Evolutionary conservation across 2,888 invertebrate genomes (phyloP).

Genomic region (Ypsolopha sequella): DNA sequence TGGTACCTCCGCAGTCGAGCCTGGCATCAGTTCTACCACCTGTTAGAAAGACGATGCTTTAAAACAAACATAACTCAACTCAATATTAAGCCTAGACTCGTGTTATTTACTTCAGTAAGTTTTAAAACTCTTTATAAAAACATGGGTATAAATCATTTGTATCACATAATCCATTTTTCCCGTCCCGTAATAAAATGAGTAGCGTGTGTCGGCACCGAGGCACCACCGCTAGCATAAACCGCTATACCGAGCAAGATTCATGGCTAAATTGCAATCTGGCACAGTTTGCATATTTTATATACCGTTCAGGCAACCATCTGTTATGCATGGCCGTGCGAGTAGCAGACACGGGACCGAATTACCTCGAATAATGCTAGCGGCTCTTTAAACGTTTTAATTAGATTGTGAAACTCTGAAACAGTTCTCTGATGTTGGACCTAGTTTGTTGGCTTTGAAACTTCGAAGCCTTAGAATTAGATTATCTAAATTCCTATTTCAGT

Average conservation of each 20-base stretch:
- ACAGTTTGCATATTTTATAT: slow-evolving; percentile 51
- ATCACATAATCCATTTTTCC: not conserved
- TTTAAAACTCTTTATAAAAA: no score
- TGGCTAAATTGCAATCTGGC: slow-evolving; percentile 34
- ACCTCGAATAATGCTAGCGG: not conserved
- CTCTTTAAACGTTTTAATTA: not conserved
- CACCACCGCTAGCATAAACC: no score
- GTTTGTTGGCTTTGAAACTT: no score
- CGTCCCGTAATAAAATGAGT: not conserved
- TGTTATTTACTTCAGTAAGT: no score
- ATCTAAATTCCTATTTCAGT: no score
- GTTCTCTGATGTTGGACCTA: not conserved
- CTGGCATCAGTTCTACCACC: no score
- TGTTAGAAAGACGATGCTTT: no score
- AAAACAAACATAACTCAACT: no score
- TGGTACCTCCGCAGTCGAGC: no score
- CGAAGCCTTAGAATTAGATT: no score
- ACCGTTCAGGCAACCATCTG: slow-evolving; percentile 41
- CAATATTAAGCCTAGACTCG: no score
- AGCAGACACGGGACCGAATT: not conserved
- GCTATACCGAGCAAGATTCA: slow-evolving; percentile 24
- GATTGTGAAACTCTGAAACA: not conserved
- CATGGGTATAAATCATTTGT: no score
- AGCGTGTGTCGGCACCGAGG: not conserved
- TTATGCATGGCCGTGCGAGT: slow-evolving; percentile 37